Conservation (phyloP, 2,797 vertebrate species). For the Cichlasoma orientale region DNA sequence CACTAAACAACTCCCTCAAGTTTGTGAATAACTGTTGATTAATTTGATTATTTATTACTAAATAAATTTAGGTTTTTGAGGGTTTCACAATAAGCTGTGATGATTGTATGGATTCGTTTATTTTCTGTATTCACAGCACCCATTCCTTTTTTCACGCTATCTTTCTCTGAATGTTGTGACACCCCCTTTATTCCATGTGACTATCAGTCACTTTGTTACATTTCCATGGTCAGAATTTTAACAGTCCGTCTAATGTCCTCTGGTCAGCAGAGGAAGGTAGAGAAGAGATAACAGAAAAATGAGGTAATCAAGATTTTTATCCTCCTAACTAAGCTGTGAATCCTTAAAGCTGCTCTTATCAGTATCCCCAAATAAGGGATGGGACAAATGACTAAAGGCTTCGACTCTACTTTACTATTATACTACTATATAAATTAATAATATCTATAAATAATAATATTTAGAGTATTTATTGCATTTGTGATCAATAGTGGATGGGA, state of each 20-base stretch:
- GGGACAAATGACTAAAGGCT: background rate
- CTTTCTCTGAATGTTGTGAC: conserved; percentile 18
- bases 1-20: background rate
- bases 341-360: background rate
- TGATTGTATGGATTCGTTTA: background rate
- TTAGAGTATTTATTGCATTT: background rate
- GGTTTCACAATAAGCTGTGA: background rate
- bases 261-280: conserved; percentile 9
- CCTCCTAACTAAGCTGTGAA: background rate
- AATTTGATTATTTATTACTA: background rate
- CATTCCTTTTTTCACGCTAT: background rate
- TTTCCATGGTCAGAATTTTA: conserved; percentile 33
- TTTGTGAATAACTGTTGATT: background rate
- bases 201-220: conserved; percentile 24
- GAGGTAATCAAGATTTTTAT: conserved; percentile 3
- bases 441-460: background rate
- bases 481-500: background rate
- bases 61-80: background rate
- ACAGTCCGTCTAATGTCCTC: background rate
- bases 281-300: conserved; percentile 20
- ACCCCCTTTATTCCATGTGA: conserved; percentile 3
- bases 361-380: background rate
- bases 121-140: background rate
- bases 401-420: no score
- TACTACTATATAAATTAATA: no score